Conservation (phyloP, 2,797 vertebrate genomes). For the Spondyliosoma cantharus region DNA sequence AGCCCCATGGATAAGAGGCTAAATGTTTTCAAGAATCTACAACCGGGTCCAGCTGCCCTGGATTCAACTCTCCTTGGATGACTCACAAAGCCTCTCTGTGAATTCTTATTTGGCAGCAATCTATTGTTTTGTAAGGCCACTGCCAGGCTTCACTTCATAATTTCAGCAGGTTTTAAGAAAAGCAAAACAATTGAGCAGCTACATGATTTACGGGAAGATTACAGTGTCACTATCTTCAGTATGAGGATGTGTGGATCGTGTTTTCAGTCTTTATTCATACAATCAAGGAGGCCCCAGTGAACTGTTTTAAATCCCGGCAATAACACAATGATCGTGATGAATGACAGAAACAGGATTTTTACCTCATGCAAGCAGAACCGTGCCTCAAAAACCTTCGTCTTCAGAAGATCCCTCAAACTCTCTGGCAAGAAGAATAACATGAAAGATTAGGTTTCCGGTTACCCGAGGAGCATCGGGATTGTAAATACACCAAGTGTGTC, state of each 20-base stretch:
- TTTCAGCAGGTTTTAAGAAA: conserved; percentile 16
- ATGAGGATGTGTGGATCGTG: conserved; percentile 6
- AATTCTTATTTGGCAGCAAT: conserved; percentile 35
- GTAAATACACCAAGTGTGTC: not conserved
- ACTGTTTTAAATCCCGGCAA: not conserved
- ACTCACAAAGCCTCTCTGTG: conserved; percentile 1
- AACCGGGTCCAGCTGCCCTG: too few relatives aligned
- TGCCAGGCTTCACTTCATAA: conserved; percentile 62
- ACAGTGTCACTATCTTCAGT: conserved; percentile 33
- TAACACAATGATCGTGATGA: not conserved
- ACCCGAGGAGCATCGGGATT: not conserved
- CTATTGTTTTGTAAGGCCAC: conserved; percentile 39
- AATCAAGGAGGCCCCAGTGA: not conserved
- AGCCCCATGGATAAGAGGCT: too few relatives aligned
- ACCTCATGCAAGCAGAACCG: conserved; percentile 92
- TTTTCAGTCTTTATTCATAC: conserved; percentile 14
- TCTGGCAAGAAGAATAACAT: conserved; percentile 77
- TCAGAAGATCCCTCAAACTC: conserved; percentile 83
- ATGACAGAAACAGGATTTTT: conserved; percentile 40
- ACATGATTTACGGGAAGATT: conserved; percentile 14
- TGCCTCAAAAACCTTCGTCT: conserved; percentile 87
- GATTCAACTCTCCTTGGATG: conserved; percentile 1
- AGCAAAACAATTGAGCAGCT: conserved; percentile 12
- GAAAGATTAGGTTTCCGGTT: not conserved
- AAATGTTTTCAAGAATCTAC: too few relatives aligned